A percentile compares a stretch with the other conserved stretches of the same genome.
phyloP scores from a whole-genome alignment of 1,140 invertebrate species.

The Leptinotarsa lineolata region DNA sequence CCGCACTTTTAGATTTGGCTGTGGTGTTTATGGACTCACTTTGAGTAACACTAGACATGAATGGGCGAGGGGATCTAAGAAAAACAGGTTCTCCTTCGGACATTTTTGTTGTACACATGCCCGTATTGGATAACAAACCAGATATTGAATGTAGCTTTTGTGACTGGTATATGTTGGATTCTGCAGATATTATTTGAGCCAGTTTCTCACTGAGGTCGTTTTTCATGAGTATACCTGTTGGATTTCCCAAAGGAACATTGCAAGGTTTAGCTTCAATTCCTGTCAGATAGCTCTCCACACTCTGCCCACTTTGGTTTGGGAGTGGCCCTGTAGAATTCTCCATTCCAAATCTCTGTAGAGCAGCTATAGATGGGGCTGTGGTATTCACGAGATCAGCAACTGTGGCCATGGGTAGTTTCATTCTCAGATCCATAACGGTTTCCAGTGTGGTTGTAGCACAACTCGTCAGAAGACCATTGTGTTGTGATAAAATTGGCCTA shows the following conservation, averaged over 20 bases:
- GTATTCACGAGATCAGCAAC: conserved; percentile 55
- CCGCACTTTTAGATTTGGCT: conserved; percentile 55
- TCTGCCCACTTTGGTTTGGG: conserved; percentile 61
- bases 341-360: conserved; percentile 55
- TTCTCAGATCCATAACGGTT: conserved; percentile 54
- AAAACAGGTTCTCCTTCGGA: conserved; percentile 32
- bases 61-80: conserved; percentile 33
- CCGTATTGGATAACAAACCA: background rate
- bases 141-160: conserved; percentile 15
- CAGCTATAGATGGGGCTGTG: conserved; percentile 58
- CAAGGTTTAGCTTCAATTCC: conserved; percentile 52
- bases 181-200: conserved; percentile 19
- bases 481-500: conserved; percentile 25
- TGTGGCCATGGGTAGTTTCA: conserved; percentile 53
- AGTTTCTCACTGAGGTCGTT: conserved; percentile 24
- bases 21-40: conserved; percentile 38
- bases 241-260: conserved; percentile 20
- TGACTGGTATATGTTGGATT: conserved; percentile 16
- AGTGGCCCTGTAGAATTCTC: conserved; percentile 54
- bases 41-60: conserved; percentile 30
- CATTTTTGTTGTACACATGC: conserved; percentile 15
- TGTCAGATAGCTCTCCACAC: conserved; percentile 65
- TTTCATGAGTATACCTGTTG: conserved; percentile 22
- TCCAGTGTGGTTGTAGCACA: conserved; percentile 29
- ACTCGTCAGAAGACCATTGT: background rate